A percentile compares a stretch with the other conserved stretches of the same genome.
phyloP scores from a whole-genome alignment of 1,140 invertebrate genomes.

The Potamilus streckersoni region DNA sequence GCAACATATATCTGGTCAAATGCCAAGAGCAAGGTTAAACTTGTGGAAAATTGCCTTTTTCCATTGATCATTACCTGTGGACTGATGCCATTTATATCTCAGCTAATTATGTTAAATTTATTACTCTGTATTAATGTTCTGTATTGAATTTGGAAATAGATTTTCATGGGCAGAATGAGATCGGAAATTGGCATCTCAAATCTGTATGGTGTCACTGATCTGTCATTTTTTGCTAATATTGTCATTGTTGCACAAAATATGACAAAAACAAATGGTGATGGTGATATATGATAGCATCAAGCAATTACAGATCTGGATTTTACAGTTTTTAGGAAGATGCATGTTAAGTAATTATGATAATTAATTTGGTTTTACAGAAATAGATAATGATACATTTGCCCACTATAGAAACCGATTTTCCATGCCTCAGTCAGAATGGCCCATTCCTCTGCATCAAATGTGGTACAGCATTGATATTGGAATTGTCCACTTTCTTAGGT shows the following conservation, averaged over 20 bases:
- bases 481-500: slow-evolving; percentile 77
- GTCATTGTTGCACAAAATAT: background rate
- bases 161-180: too few species aligned
- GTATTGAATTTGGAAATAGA: too few species aligned
- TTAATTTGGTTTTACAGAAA: slow-evolving; percentile 41
- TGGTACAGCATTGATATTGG: slow-evolving; percentile 79
- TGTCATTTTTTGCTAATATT: background rate
- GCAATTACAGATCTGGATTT: background rate
- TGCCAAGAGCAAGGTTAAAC: too few species aligned
- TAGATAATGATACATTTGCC: slow-evolving; percentile 47
- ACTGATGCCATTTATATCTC: too few species aligned
- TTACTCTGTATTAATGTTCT: too few species aligned
- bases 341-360: background rate
- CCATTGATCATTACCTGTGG: too few species aligned
- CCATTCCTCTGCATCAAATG: slow-evolving; percentile 57
- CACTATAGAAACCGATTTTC: slow-evolving; percentile 61
- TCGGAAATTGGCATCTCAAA: background rate
- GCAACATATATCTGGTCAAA: too few species aligned
- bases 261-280: background rate
- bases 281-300: background rate
- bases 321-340: background rate
- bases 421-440: slow-evolving; percentile 59
- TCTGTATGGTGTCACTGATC: background rate
- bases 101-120: too few species aligned
- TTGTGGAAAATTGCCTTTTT: too few species aligned